Conservation (phyloP, 2,113 vertebrate species). For the Brachypodius melanocephalos region DNA sequence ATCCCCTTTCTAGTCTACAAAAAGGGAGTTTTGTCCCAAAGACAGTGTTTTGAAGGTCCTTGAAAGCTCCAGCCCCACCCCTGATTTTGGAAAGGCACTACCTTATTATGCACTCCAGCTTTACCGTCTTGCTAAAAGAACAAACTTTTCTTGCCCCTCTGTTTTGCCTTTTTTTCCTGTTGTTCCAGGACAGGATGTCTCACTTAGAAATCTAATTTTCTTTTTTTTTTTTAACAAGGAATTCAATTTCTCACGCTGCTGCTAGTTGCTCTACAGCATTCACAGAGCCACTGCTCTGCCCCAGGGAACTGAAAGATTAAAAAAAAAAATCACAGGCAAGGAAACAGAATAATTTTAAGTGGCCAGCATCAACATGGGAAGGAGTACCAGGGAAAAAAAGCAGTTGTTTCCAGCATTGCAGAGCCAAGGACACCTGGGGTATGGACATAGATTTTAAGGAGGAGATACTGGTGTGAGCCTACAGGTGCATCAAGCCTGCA, state of each 20-base stretch:
- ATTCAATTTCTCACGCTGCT: background rate
- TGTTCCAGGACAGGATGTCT: background rate
- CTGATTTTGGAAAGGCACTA: background rate
- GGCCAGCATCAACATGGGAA: background rate
- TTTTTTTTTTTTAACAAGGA: background rate
- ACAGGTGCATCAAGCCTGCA: fast-evolving
- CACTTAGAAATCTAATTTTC: background rate
- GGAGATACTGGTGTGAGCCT: background rate
- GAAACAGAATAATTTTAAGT: background rate
- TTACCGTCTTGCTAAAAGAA: background rate
- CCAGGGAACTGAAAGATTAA: background rate
- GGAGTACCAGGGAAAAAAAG: background rate
- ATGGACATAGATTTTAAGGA: background rate
- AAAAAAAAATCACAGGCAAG: background rate
- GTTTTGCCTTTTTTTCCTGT: background rate
- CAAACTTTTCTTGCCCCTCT: background rate
- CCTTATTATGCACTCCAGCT: background rate
- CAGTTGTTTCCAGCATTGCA: background rate
- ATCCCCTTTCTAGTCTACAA: background rate
- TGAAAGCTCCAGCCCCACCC: background rate
- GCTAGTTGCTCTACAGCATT: background rate
- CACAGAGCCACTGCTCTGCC: background rate
- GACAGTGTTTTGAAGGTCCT: background rate
- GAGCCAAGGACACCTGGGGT: background rate
- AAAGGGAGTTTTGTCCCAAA: background rate